phyloP scores from a whole-genome alignment of 2,797 vertebrate species.

The Neoniphon sammara region DNA sequence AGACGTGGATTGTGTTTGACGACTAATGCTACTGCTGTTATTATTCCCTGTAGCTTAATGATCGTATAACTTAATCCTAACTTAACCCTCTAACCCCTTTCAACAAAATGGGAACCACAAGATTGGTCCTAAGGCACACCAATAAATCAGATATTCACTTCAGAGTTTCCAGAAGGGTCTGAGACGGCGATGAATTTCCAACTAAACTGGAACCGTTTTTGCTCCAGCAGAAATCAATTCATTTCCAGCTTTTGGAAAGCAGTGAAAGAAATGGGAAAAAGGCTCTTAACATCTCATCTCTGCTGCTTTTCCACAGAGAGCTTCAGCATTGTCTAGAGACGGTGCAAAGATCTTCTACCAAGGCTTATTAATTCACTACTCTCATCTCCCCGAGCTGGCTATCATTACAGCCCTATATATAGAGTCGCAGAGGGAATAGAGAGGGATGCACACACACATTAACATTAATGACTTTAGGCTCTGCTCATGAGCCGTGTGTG shows the following conservation, averaged over 20 bases:
- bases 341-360: slow-evolving; percentile 78
- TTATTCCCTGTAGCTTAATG: background rate
- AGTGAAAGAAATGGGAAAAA: slow-evolving; percentile 52
- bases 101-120: slow-evolving; percentile 37
- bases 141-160: slow-evolving; percentile 62
- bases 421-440: slow-evolving; percentile 82
- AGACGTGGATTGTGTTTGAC: background rate
- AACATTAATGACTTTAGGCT: slow-evolving; percentile 85
- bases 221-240: slow-evolving; percentile 65
- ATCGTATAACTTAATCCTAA: slow-evolving; percentile 34
- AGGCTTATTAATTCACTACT: slow-evolving; percentile 84
- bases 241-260: slow-evolving; percentile 55
- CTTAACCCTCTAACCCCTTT: slow-evolving; percentile 46
- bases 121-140: slow-evolving; percentile 48
- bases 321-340: slow-evolving; percentile 79
- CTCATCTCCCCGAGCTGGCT: slow-evolving; percentile 84
- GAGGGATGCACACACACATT: slow-evolving; percentile 83
- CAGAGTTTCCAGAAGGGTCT: slow-evolving; percentile 43
- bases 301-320: slow-evolving; percentile 76
- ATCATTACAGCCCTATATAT: slow-evolving; percentile 88
- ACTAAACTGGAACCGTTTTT: slow-evolving; percentile 64
- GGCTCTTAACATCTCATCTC: slow-evolving; percentile 75
- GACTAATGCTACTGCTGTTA: background rate
- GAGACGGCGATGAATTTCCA: slow-evolving; percentile 55
- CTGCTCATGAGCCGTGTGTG: slow-evolving; percentile 65